Evolutionary conservation across 2,797 vertebrate genomes (phyloP).

Genomic region (Clarias laeviceps): DNA sequence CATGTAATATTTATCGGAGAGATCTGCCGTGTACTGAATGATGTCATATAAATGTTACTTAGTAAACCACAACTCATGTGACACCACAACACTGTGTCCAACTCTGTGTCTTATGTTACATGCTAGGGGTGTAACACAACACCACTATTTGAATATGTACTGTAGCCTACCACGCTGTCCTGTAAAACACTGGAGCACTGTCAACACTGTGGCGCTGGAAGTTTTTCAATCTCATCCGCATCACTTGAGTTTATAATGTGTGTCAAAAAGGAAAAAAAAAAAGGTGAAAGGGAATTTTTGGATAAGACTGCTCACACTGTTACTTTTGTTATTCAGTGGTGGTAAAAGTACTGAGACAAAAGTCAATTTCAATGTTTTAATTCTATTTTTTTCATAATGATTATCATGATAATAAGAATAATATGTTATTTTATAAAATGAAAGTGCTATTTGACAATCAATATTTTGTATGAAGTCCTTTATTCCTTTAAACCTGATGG

Average conservation of each 20-base stretch:
- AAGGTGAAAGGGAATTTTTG: neutral
- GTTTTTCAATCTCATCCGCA: neutral
- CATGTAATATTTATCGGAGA: slow-evolving; percentile 32
- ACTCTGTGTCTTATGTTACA: slow-evolving; percentile 1
- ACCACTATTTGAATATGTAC: neutral
- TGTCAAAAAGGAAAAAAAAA: neutral
- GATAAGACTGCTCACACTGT: neutral
- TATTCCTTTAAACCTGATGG: no score
- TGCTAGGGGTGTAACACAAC: neutral
- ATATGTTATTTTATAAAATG: no score
- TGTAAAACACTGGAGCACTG: neutral
- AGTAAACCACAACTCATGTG: slow-evolving; percentile 28
- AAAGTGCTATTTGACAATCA: no score
- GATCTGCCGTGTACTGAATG: neutral
- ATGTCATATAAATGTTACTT: slow-evolving; percentile 32
- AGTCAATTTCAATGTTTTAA: no score
- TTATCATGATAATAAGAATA: no score
- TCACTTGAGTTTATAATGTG: neutral
- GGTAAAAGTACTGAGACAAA: no score
- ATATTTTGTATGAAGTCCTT: no score
- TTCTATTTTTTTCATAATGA: no score
- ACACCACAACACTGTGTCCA: slow-evolving; percentile 1
- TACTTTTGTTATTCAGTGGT: neutral
- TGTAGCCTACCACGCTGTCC: neutral
- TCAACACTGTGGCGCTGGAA: neutral